Base-by-base conservation (phyloP, 1,140 invertebrate species). In the Thaumetopoea pityocampa region DNA sequence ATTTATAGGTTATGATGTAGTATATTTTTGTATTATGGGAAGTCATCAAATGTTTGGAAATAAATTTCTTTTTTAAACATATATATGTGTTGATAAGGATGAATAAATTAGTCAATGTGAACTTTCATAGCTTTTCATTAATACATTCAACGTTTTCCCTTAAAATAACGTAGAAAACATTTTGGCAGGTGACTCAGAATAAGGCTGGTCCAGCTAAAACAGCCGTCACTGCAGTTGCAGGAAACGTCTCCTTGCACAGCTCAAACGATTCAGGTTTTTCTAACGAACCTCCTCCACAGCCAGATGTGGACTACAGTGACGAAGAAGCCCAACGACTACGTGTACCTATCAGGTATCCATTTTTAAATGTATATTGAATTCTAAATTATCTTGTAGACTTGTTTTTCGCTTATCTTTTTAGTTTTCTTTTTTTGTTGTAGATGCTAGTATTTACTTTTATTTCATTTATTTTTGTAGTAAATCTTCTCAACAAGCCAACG, bases 211-310 rank as follows among this genome's bases (percentile, higher is more conserved):
- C 80, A 42, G 78, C 70, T 17, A 82, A 82, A 51, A 82, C 73
- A 17, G 73, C 66, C 5, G 79, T 85, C 7, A 71, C 85, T 34
- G 79, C 81, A 11, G 80, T 84, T 17, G 89, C 89, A 16, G 90
- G 90, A 29, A 92, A 91, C 65, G 92, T 92, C 5, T 94, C 92
- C 10, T 87, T 95, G 34, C 93, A 96, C 72, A 95, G 93, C 69
- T 96, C 94, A 67, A 96, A 96, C 79, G 94, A 96, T 81, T 95
- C 94, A 58, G 94, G 94, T 12, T 96, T 96, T 68, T 94, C 93
- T 62, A 96, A 96, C 63, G 95, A 95, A 65, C 92, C 93, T 5
- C 93, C 94, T 2, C 92, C 93, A 10, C 93, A 95, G 62, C 94
- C 94, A 0, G 94, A 96, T 80, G 90, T 95, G 46, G 94, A 96